Percentiles rank a stretch among this genome's conserved stretches.
Evolutionary conservation across 2,113 vertebrate species (phyloP).

Genomic region (Chlorodrepanis virens): DNA sequence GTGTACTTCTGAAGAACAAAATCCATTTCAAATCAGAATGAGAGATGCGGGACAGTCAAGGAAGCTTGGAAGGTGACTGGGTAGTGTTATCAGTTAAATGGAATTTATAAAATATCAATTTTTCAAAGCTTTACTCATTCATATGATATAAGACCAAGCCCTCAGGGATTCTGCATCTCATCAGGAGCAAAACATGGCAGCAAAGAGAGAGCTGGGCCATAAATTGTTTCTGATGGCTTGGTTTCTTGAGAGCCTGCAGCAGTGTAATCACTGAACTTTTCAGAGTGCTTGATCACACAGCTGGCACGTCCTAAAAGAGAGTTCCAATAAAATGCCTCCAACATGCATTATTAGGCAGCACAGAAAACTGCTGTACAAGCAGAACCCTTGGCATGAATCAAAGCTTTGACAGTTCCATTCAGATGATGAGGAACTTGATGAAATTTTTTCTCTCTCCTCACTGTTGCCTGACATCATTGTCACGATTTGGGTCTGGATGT

Average conservation of each 20-base stretch:
- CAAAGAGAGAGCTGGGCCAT: neutral
- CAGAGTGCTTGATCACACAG: neutral
- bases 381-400: neutral
- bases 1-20: constrained; percentile 34
- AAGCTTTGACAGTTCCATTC: neutral
- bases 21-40: constrained; percentile 38
- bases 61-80: constrained; percentile 15
- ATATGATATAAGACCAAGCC: neutral
- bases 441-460: neutral
- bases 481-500: accelerated
- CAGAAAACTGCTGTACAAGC: neutral
- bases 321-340: neutral
- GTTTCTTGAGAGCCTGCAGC: constrained; percentile 1
- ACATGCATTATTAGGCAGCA: neutral
- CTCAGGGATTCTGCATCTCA: neutral
- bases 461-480: neutral
- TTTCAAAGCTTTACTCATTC: constrained; percentile 24
- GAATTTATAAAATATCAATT: constrained; percentile 7
- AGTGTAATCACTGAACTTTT: constrained; percentile 16
- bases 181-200: neutral
- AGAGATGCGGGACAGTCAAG: neutral
- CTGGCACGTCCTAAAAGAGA: neutral
- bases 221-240: neutral
- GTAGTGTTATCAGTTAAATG: constrained; percentile 13
- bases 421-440: neutral